Evolutionary conservation across 2,797 vertebrate species (phyloP).

Genomic region (Sebastes minor): DNA sequence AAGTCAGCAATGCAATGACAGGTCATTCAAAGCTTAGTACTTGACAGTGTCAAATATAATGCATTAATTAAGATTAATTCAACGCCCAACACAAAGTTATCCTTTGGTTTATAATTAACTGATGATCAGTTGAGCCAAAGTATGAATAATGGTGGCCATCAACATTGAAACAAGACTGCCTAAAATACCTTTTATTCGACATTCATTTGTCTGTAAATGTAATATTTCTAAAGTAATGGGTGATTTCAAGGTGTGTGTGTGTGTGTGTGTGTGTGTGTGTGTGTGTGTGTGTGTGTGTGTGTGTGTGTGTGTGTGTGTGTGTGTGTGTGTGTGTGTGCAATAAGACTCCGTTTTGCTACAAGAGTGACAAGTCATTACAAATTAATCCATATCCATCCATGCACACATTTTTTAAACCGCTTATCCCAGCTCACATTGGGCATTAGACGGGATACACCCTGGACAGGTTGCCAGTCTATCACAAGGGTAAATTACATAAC

Average conservation of each 20-base stretch:
- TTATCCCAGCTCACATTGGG: conserved; percentile 30
- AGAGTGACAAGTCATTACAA: conserved; percentile 46
- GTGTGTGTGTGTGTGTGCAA: no score
- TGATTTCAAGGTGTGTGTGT: not conserved
- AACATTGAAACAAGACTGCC: not conserved
- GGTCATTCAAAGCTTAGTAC: no score
- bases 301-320: not conserved
- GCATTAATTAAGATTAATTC: no score
- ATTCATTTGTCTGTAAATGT: not conserved
- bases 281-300: not conserved
- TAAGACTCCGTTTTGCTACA: conserved; percentile 5
- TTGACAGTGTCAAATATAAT: no score
- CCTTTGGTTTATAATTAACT: not conserved
- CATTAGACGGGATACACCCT: conserved; percentile 16
- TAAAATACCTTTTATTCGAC: not conserved
- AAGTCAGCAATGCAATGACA: no score
- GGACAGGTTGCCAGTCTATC: conserved; percentile 8
- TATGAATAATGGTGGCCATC: not conserved
- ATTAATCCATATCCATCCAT: conserved; percentile 53
- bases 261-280: not conserved
- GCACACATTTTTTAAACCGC: conserved; percentile 33
- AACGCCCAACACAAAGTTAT: not conserved
- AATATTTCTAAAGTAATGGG: not conserved
- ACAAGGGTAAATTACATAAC: conserved; percentile 34
- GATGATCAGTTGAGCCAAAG: not conserved